Percentiles rank a stretch among this genome's conserved stretches.
phyloP scores from a whole-genome alignment of 2,797 vertebrate species.

The Craterocephalus amniculus region DNA sequence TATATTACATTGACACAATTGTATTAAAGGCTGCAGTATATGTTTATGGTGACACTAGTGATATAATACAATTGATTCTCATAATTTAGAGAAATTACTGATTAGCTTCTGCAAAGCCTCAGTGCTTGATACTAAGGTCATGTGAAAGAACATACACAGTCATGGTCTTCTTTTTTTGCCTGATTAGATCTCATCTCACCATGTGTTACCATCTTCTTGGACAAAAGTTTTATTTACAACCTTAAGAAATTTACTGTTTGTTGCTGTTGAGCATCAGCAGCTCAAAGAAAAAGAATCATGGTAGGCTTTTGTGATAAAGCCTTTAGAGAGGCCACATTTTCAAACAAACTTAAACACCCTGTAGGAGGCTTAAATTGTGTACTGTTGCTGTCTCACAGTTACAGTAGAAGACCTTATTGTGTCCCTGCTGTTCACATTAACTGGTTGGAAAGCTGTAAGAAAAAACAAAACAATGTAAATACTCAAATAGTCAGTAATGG shows the following conservation, averaged over 20 bases:
- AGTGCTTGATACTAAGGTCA: background rate
- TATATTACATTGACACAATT: background rate
- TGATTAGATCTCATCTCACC: fast-evolving
- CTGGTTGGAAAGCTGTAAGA: background rate
- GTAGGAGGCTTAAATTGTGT: too few relatives aligned
- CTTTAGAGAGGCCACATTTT: background rate
- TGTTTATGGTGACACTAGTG: background rate
- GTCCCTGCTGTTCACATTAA: background rate
- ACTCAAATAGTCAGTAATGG: background rate
- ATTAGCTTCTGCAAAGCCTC: background rate
- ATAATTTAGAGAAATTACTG: background rate
- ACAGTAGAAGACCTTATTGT: background rate
- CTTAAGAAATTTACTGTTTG: background rate
- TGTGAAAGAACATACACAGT: background rate
- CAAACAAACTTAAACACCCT: background rate
- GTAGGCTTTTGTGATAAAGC: background rate
- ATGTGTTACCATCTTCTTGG: background rate
- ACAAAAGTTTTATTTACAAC: background rate
- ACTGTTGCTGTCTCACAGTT: background rate
- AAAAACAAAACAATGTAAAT: background rate
- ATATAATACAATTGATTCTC: background rate
- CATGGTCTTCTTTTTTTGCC: background rate
- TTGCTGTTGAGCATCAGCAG: background rate
- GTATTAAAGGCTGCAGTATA: background rate
- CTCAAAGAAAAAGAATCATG: background rate